A percentile compares a stretch with the other conserved stretches of the same genome.
These are phyloP conservation scores for Siniperca undulata DNA, from an alignment of 2,797 vertebrate genomes.

Conservation along the genomic window DNA sequence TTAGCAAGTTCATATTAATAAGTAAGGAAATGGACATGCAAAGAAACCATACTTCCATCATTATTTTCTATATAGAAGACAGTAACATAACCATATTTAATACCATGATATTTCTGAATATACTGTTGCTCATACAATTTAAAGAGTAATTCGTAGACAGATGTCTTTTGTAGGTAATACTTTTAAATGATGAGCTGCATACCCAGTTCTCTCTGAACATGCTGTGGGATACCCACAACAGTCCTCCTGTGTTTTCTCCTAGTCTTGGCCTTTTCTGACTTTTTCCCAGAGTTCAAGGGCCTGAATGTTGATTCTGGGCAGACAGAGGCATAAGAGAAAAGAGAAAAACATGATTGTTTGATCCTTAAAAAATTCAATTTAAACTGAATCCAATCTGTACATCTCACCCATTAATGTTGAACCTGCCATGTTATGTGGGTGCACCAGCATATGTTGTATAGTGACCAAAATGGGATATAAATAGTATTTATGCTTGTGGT, in stretches of 20 bases:
- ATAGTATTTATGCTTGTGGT: background rate
- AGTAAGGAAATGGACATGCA: background rate
- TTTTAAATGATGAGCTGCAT: slow-evolving; percentile 46
- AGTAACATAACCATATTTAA: background rate
- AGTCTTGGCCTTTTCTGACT: slow-evolving; percentile 79
- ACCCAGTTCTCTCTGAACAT: slow-evolving; percentile 95
- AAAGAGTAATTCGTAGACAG: background rate
- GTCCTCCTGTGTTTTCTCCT: slow-evolving; percentile 87
- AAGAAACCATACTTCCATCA: background rate
- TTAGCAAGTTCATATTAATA: slow-evolving; percentile 9
- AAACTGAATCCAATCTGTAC: background rate
- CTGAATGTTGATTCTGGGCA: slow-evolving; percentile 85
- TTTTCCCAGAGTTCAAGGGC: slow-evolving; percentile 83
- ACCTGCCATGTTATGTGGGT: background rate
- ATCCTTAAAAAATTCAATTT: background rate
- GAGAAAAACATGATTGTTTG: background rate
- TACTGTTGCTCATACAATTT: background rate
- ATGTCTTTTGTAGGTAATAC: background rate
- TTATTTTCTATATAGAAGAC: background rate
- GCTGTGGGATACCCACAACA: slow-evolving; percentile 91
- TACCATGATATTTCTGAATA: background rate
- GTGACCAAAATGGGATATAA: background rate
- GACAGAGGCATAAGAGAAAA: background rate
- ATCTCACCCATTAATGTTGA: background rate
- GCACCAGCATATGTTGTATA: background rate